Percentiles rank a stretch among this genome's conserved stretches.
Conservation (phyloP, 2,888 invertebrate genomes). For the Halictus quadricinctus region DNA sequence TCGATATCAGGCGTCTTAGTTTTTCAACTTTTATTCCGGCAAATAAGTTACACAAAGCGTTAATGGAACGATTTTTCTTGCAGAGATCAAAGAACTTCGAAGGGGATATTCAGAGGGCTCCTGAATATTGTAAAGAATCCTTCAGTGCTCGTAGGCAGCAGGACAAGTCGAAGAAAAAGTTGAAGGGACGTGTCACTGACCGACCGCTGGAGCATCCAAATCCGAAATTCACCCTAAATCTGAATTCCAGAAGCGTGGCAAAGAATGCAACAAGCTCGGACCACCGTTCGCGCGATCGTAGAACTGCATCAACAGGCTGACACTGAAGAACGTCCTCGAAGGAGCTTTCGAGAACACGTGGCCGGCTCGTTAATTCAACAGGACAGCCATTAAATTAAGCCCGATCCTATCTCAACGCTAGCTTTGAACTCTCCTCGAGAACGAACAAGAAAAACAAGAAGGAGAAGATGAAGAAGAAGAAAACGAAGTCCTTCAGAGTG, state of each 20-base stretch:
- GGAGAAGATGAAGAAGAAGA: neutral
- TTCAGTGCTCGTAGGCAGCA: neutral
- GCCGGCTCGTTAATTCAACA: constrained; percentile 64
- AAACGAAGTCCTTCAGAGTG: neutral
- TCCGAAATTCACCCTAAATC: constrained; percentile 5
- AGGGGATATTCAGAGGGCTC: neutral
- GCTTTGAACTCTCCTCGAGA: constrained; percentile 20
- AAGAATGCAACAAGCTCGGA: constrained; percentile 43
- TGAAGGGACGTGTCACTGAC: constrained; percentile 20
- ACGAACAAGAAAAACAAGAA: neutral
- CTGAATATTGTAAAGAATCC: no score
- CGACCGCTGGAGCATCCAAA: neutral
- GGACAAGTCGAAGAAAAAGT: neutral
- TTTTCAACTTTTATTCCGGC: neutral
- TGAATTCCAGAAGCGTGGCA: neutral
- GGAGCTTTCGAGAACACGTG: constrained; percentile 32
- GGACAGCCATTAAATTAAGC: constrained; percentile 68
- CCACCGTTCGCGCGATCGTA: constrained; percentile 49
- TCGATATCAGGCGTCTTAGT: no score
- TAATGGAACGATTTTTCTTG: neutral
- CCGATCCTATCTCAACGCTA: constrained; percentile 14
- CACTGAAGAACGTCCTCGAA: constrained; percentile 68
- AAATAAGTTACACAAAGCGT: no score
- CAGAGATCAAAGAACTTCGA: neutral
- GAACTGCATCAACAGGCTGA: constrained; percentile 72